Base-by-base conservation (phyloP, 2,113 vertebrate genomes). In the Urocolius indicus region DNA sequence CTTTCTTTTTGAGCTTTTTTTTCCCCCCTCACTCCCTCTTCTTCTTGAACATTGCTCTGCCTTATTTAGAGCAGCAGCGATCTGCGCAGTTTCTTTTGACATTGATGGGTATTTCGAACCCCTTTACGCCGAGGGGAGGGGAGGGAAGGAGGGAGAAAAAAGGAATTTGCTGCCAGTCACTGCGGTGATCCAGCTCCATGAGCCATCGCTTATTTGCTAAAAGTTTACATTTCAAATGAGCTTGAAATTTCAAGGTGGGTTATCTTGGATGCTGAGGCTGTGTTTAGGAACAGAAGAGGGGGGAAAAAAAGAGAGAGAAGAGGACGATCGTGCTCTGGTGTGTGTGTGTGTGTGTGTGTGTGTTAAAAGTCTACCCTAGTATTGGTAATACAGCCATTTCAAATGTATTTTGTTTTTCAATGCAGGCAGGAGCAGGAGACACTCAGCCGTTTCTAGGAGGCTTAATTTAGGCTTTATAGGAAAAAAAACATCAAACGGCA, bases 21-120 rank as follows among this genome's bases (percentile, higher is more conserved):
- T 23, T 22, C 20, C 20, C 46, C 13, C 46, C 49, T 21, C 48
- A 29, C 29, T 72, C 61, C 62, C 59, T 73, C 95, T 78, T 11
- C 38, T 12, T 3, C 10, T 94, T 95, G 79, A 94, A 96, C 90
- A 57, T 89, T 96, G 94, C 95, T 94, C 93, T 96, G 91, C 95
- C 96, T 98, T 98, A 97, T 97, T 98, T 97, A 98, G 97, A 98
- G 95, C 95, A 93, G 95, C 97, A 90, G 95, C 73, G 78, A 95
- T 92, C 92, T 94, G 94, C 75, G 36, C 95, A 93, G 96, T 96
- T 97, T 96, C 94, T 91, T 94, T 97, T 97, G 97, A 98, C 98
- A 96, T 93, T 97, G 98, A 98, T 94, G 97, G 94, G 97, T 95
- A 95, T 97, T 98, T 97, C 86, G 84, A 97, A 97, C 95, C 91